Evolutionary conservation across 1,140 invertebrate genomes (phyloP).

Genomic region (Campoletis sonorensis): DNA sequence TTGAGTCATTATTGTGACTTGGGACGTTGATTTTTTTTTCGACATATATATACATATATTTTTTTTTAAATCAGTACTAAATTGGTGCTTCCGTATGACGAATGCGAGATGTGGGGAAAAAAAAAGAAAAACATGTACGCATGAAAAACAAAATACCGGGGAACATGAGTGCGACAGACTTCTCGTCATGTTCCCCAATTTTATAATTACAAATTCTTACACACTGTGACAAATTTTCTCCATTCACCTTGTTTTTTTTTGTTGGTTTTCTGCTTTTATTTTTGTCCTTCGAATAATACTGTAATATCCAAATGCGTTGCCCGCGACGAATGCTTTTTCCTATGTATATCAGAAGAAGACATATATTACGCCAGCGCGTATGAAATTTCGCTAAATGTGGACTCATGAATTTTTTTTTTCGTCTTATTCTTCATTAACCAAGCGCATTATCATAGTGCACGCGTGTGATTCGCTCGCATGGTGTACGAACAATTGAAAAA

Average conservation of each 20-base stretch:
- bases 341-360: neutral
- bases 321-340: constrained; percentile 26
- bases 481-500: no score
- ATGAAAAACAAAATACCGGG: constrained; percentile 4
- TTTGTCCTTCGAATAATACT: neutral
- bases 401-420: no score
- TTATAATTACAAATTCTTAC: constrained; percentile 34
- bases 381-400: neutral
- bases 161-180: neutral
- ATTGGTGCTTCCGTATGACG: constrained; percentile 51
- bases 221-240: neutral
- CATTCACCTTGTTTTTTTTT: neutral
- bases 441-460: no score
- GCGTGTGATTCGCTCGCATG: no score
- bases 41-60: neutral
- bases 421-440: neutral
- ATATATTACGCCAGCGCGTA: neutral
- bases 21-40: neutral
- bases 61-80: constrained; percentile 19
- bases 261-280: neutral
- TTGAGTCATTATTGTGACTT: neutral
- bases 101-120: constrained; percentile 21
- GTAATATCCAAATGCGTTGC: constrained; percentile 10
- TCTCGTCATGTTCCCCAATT: constrained; percentile 27
- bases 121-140: constrained; percentile 21